A percentile compares a stretch with the other conserved stretches of the same genome.
Evolutionary conservation across 1,140 invertebrate genomes (phyloP).

Genomic region (Pogonomyrmex barbatus): DNA sequence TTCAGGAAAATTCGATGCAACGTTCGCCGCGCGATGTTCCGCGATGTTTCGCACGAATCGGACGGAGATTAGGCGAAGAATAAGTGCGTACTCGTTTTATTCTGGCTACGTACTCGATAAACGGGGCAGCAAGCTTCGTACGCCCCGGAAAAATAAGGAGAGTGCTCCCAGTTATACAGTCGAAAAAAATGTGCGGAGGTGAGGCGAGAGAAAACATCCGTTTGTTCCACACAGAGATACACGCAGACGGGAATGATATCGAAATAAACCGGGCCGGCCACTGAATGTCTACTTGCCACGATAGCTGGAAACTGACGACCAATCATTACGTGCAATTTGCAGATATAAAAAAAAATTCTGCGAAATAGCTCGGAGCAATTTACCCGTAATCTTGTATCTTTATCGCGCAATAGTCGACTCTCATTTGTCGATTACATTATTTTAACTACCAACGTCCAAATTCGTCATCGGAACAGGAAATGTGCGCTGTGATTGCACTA

Average conservation of each 20-base stretch:
- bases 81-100: constrained; percentile 54
- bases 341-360: not conserved
- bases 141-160: constrained; percentile 71
- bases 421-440: not conserved
- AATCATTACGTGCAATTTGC: constrained; percentile 23
- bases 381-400: not conserved
- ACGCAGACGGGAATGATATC: constrained; percentile 60
- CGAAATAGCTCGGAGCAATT: not conserved
- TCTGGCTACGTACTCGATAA: constrained; percentile 47
- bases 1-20: constrained; percentile 1
- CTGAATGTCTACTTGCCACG: not conserved
- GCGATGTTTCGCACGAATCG: not conserved
- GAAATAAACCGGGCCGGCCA: constrained; percentile 48
- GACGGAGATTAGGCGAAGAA: constrained; percentile 62
- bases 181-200: constrained; percentile 49
- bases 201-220: constrained; percentile 13
- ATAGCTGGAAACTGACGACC: constrained; percentile 23
- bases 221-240: constrained; percentile 27
- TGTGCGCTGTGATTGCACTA: too few species aligned
- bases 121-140: constrained; percentile 52
- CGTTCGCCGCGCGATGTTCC: not conserved
- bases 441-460: not conserved
- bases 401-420: not conserved
- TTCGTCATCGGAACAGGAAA: not conserved
- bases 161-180: constrained; percentile 62